phyloP scores from a whole-genome alignment of 2,888 invertebrate genomes.

The Quadroppia sp. region DNA sequence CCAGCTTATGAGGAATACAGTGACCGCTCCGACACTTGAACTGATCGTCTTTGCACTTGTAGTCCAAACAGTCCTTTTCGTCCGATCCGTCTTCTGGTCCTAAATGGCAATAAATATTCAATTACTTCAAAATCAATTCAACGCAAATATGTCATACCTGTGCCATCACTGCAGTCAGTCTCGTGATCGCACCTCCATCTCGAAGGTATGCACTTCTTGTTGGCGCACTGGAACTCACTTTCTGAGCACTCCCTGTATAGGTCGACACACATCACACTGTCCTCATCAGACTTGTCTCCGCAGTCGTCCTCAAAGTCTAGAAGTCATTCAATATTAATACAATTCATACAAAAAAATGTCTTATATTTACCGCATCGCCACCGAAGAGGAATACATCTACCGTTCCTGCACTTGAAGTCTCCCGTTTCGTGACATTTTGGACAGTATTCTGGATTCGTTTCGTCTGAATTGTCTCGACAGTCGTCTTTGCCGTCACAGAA shows the following conservation, averaged over 20 bases:
- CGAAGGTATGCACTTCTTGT: slow-evolving; percentile 84
- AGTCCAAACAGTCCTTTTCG: slow-evolving; percentile 74
- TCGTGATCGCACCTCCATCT: slow-evolving; percentile 87
- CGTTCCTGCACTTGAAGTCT: slow-evolving; percentile 89
- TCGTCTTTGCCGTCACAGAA: slow-evolving; percentile 98
- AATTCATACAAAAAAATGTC: not conserved
- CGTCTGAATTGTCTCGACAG: slow-evolving; percentile 84
- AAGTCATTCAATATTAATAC: not conserved
- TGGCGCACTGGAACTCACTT: slow-evolving; percentile 80
- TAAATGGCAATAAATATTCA: no score
- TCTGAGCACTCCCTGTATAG: slow-evolving; percentile 88
- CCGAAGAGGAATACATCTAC: slow-evolving; percentile 74
- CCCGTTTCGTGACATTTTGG: slow-evolving; percentile 79
- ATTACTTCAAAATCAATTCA: no score
- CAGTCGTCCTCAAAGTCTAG: slow-evolving; percentile 87
- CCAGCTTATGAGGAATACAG: slow-evolving; percentile 81
- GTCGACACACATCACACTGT: slow-evolving; percentile 69
- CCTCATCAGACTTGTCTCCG: slow-evolving; percentile 84
- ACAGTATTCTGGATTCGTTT: slow-evolving; percentile 75
- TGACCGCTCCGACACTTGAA: slow-evolving; percentile 91
- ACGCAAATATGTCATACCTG: slow-evolving; percentile 64
- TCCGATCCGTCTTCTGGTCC: slow-evolving; percentile 77
- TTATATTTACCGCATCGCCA: slow-evolving; percentile 70
- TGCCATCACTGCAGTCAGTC: slow-evolving; percentile 55
- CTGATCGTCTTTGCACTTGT: slow-evolving; percentile 79